phyloP scores from a whole-genome alignment of 2,113 vertebrate genomes.

The Hassar affinis region DNA sequence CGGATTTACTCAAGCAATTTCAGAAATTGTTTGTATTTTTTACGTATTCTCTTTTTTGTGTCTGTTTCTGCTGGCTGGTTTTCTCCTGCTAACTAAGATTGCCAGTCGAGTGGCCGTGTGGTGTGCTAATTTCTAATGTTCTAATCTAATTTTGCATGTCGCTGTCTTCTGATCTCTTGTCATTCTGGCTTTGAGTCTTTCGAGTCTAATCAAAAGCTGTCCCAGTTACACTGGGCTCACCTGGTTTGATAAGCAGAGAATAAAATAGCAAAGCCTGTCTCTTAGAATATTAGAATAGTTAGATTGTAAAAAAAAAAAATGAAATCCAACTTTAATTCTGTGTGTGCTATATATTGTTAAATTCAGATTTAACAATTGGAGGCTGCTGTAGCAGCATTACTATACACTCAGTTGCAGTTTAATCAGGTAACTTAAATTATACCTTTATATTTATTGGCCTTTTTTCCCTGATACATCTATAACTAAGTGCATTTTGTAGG shows the following conservation, averaged over 20 bases:
- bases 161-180: neutral
- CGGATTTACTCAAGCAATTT: slow-evolving; percentile 45
- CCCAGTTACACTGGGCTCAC: neutral
- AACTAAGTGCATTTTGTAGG: neutral
- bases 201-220: neutral
- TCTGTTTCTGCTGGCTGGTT: slow-evolving; percentile 2
- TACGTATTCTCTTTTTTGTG: neutral
- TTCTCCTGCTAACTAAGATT: neutral
- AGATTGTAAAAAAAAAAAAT: neutral
- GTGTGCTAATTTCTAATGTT: slow-evolving; percentile 22
- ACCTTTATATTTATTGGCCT: neutral
- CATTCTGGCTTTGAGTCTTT: slow-evolving; percentile 2
- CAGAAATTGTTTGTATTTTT: slow-evolving; percentile 35
- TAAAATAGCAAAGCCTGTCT: neutral
- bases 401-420: neutral
- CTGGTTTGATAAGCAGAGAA: slow-evolving; percentile 1
- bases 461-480: neutral
- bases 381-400: slow-evolving; percentile 69
- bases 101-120: neutral
- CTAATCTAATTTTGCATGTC: slow-evolving; percentile 37
- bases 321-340: neutral
- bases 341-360: slow-evolving; percentile 33
- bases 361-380: slow-evolving; percentile 54
- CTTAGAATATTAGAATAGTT: neutral
- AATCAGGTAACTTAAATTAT: neutral